phyloP scores from a whole-genome alignment of 2,888 invertebrate species.

The Tachystola acroxantha region DNA sequence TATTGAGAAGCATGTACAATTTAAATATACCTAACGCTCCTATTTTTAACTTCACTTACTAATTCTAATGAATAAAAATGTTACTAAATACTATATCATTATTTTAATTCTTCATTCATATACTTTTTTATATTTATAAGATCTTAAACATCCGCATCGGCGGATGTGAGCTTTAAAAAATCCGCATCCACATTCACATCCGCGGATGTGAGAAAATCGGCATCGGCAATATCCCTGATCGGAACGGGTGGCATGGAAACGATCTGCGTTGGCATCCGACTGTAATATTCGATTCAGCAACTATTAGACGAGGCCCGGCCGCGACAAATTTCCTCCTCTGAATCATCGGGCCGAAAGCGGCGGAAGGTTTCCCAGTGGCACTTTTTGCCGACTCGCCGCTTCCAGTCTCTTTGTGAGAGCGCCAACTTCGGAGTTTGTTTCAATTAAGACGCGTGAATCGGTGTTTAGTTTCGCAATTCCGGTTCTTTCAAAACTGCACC shows the following conservation, averaged over 20 bases:
- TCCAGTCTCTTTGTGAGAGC: constrained; percentile 23
- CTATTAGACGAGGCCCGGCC: constrained; percentile 35
- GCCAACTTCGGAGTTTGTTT: constrained; percentile 36
- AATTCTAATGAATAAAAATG: too few species aligned
- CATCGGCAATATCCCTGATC: too few species aligned
- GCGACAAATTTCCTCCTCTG: constrained; percentile 46
- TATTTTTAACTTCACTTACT: too few species aligned
- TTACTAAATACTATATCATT: too few species aligned
- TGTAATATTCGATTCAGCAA: constrained; percentile 47
- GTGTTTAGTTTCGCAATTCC: constrained; percentile 33
- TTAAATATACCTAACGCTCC: too few species aligned
- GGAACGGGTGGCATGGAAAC: constrained; percentile 22
- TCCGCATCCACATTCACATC: too few species aligned
- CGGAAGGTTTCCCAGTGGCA: constrained; percentile 28
- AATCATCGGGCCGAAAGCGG: constrained; percentile 39
- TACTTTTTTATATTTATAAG: too few species aligned
- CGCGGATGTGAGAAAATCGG: too few species aligned
- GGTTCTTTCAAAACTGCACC: constrained; percentile 26
- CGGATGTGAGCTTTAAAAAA: too few species aligned
- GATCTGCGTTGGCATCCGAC: constrained; percentile 23
- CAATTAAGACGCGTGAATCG: constrained; percentile 48
- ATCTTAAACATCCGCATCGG: too few species aligned
- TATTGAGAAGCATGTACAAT: too few species aligned
- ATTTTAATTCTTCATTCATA: too few species aligned
- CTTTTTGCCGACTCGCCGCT: constrained; percentile 30